Percentiles rank a stretch among this genome's conserved stretches.
Conservation (phyloP, 2,888 invertebrate species). For the Argynnis bischoffii region DNA sequence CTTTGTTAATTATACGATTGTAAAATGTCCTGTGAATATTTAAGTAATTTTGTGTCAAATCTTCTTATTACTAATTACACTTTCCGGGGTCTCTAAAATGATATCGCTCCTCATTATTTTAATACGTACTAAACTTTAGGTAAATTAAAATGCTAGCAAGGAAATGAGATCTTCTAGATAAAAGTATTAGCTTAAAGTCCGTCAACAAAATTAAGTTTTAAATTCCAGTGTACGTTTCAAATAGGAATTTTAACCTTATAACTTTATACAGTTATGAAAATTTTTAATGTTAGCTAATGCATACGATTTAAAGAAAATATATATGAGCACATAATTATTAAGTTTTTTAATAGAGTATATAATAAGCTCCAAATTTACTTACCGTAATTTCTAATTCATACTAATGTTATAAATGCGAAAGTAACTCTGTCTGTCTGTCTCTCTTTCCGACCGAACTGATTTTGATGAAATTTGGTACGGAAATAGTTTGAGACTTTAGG, state of each 20-base stretch:
- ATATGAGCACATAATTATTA: too few relatives aligned
- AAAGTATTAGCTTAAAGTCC: slow-evolving; percentile 68
- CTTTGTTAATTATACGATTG: slow-evolving; percentile 54
- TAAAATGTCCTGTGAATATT: slow-evolving; percentile 49
- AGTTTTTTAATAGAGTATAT: too few relatives aligned
- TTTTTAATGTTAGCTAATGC: too few relatives aligned
- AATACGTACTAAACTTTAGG: slow-evolving; percentile 65
- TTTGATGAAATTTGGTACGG: too few relatives aligned
- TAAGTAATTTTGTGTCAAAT: slow-evolving; percentile 46
- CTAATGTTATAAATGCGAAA: too few relatives aligned
- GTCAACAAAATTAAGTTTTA: slow-evolving; percentile 48
- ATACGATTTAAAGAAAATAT: too few relatives aligned
- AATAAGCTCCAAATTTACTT: too few relatives aligned
- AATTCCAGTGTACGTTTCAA: slow-evolving; percentile 25
- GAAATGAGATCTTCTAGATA: slow-evolving; percentile 69
- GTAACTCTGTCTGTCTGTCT: too few relatives aligned
- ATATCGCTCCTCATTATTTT: slow-evolving; percentile 68
- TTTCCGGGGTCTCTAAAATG: slow-evolving; percentile 64
- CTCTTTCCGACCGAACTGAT: too few relatives aligned
- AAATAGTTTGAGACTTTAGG: too few relatives aligned
- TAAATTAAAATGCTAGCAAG: slow-evolving; percentile 71
- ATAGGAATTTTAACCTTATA: slow-evolving; percentile 13
- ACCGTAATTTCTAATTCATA: too few relatives aligned
- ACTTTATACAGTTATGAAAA: not conserved
- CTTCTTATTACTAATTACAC: slow-evolving; percentile 54